Percentiles rank a stretch among this genome's conserved stretches.
phyloP scores from a whole-genome alignment of 1,140 invertebrate genomes.

The Penaeus vannamei region DNA sequence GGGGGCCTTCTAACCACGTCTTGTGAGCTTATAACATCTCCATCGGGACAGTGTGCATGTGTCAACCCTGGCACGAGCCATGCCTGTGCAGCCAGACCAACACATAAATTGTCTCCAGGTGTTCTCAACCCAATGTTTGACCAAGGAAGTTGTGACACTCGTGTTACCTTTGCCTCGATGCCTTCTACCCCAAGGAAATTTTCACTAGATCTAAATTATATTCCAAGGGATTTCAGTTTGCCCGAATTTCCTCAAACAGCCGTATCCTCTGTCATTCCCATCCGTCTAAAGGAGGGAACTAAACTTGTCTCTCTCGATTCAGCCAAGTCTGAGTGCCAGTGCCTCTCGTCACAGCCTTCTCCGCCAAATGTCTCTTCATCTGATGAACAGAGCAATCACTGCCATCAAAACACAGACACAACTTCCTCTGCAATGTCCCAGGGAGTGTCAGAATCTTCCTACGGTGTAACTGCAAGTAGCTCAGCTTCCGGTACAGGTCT shows the following conservation, averaged over 20 bases:
- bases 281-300: not conserved
- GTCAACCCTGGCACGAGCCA: slow-evolving; percentile 54
- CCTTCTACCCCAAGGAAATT: slow-evolving; percentile 48
- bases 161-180: slow-evolving; percentile 43
- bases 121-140: slow-evolving; percentile 55
- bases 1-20: slow-evolving; percentile 36
- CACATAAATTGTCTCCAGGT: slow-evolving; percentile 33
- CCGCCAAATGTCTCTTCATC: too few relatives aligned
- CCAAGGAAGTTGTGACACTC: not conserved
- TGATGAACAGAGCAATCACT: too few relatives aligned
- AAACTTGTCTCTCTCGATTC: not conserved
- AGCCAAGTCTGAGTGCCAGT: not conserved
- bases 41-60: slow-evolving; percentile 42
- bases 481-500: not conserved
- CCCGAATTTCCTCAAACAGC: slow-evolving; percentile 13
- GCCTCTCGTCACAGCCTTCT: too few relatives aligned
- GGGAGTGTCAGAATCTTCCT: not conserved
- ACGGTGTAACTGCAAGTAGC: not conserved
- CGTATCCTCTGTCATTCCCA: not conserved
- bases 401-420: too few relatives aligned
- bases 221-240: not conserved
- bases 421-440: too few relatives aligned
- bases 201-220: slow-evolving; percentile 28
- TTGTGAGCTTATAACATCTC: slow-evolving; percentile 47
- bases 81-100: slow-evolving; percentile 41